A percentile compares a stretch with the other conserved stretches of the same genome.
Evolutionary conservation across 37 sponge, comb jelly and placozoan genomes (phyloP).

Genomic region (Halichondria panicea): DNA sequence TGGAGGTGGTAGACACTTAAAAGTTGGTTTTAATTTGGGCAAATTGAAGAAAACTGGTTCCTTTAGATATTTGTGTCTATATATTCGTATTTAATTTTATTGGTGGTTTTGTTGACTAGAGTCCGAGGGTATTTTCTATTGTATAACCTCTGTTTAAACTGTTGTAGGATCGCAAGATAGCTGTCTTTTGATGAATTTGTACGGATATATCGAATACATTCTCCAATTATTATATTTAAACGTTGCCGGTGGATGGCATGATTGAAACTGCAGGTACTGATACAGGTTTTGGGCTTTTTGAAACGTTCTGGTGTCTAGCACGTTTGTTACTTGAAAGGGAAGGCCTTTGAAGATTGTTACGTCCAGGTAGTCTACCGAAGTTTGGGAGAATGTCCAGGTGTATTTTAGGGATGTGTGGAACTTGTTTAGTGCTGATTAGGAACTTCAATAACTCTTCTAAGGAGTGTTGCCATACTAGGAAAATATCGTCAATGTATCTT

Average conservation of each 20-base stretch:
- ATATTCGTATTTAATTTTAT: neutral
- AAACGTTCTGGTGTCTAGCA: constrained; percentile 8
- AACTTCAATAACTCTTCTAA: neutral
- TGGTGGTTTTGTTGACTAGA: neutral
- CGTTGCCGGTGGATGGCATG: neutral
- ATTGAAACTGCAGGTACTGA: neutral
- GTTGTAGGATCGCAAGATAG: neutral
- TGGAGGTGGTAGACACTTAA: constrained; percentile 30
- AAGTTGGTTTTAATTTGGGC: neutral
- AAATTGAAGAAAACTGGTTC: neutral
- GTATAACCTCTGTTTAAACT: neutral
- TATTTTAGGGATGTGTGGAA: constrained; percentile 13
- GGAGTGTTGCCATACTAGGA: constrained; percentile 15
- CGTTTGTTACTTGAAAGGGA: neutral
- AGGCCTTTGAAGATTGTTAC: constrained; percentile 14
- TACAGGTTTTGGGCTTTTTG: constrained; percentile 13
- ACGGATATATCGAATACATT: neutral
- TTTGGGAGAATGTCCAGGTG: neutral
- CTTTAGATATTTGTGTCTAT: neutral
- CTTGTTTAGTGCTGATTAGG: neutral
- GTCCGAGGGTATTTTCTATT: neutral
- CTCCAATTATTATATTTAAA: neutral
- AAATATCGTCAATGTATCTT: constrained; percentile 57
- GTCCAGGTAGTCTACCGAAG: constrained; percentile 13
- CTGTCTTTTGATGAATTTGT: neutral